These are phyloP conservation scores for Halcyon senegalensis DNA, from an alignment of 2,113 vertebrate species.

Conservation along the genomic window DNA sequence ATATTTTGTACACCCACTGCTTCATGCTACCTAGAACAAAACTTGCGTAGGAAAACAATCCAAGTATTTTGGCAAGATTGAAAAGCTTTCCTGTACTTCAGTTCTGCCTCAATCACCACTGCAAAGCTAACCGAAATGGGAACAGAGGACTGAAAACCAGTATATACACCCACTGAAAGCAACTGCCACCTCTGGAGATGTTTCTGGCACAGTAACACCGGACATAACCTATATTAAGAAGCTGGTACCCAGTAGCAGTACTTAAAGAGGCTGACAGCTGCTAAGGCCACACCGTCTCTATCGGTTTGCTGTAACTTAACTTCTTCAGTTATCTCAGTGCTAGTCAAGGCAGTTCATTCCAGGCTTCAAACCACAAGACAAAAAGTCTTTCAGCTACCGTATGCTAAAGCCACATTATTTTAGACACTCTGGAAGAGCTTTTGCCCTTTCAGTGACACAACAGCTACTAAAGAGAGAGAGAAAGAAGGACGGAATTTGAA, in stretches of 20 bases:
- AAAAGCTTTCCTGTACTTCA: not conserved
- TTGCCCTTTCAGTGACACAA: not conserved
- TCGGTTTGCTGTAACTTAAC: not conserved
- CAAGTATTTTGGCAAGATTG: not conserved
- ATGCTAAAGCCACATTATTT: not conserved
- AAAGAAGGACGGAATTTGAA: not conserved
- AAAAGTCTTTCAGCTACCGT: not conserved
- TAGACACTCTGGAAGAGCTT: not conserved
- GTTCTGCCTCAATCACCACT: not conserved
- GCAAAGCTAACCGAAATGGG: not conserved
- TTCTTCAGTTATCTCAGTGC: not conserved
- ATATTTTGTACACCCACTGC: not conserved
- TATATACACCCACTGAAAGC: not conserved
- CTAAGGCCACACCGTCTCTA: not conserved
- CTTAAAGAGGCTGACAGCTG: not conserved
- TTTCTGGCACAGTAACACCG: not conserved
- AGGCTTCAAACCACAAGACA: not conserved
- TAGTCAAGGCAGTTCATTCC: not conserved
- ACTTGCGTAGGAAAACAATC: not conserved
- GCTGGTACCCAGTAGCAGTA: not conserved
- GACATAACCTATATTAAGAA: not conserved
- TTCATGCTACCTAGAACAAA: not conserved
- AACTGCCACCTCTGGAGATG: rapidly evolving
- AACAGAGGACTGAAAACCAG: not conserved
- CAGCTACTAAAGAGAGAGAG: not conserved